Evolutionary conservation across 2,113 vertebrate genomes (phyloP), one percentile per base, ranked within the genome.

Genomic region (Brachypteracias leptosomus): DNA sequence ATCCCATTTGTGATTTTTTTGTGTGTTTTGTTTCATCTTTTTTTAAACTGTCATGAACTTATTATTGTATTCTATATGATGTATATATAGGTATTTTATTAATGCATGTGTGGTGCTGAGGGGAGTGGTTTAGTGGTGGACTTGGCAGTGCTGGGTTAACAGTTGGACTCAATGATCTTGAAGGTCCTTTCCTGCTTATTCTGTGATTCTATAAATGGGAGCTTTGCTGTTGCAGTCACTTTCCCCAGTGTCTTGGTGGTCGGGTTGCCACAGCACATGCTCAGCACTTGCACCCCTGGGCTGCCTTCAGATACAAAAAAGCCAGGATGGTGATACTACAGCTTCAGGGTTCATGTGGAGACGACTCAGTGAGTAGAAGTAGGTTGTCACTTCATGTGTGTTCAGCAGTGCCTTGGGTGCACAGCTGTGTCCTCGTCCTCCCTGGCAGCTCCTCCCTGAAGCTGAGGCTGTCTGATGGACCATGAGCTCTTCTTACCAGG

Each of bases 191-290:
- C 24, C n/a, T 14, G 14, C 47, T n/a, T 28, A 28, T 20, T 31
- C 40, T 35, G 40, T 67, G 22, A 17, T 26, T 38, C 12, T 28
- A 5, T 29, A 20, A 87, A 36, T 3, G 6, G 21, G 44, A 87
- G 14, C 61, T 91, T 70, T 38, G 14, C 40, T 14, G 55, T 71
- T 46, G 73, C 22, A 16, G 67, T 49, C 22, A 5, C 24, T 68
- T 63, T 46, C 19, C 0, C 0, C 2, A 3, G 11, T 18, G 35
- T 55, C 22, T 59, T 0, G 0, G 49, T 63, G 61, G 7, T 59
- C 1, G 3, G 11, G 4, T 42, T 63, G 21, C 58, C 13, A 28
- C 44, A 33, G 16, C 2, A 3, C 15, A 8, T 0, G 4, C 40
- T 26, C 20, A 33, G 54, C 17, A 3, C 26, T 82, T 14, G 19